A percentile compares a stretch with the other conserved stretches of the same genome.
Conservation (phyloP, 2,113 vertebrate species). For the Ondatra zibethicus region DNA sequence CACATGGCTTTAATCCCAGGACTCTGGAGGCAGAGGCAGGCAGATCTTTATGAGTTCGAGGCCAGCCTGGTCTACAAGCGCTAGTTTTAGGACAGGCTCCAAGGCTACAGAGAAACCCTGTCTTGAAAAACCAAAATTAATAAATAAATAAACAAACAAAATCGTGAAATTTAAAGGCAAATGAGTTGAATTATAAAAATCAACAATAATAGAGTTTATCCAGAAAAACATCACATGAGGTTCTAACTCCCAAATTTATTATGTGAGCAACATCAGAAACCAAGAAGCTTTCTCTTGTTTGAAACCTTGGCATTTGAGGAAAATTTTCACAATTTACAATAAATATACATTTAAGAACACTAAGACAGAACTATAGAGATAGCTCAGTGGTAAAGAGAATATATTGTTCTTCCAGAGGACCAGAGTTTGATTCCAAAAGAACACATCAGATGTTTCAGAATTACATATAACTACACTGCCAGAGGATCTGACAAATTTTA, state of each 20-base stretch:
- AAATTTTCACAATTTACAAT: neutral
- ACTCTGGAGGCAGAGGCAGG: no score
- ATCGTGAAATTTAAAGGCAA: neutral
- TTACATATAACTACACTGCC: neutral
- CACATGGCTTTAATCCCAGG: no score
- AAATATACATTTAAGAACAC: conserved; percentile 12
- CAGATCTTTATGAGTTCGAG: no score
- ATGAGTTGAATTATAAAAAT: neutral
- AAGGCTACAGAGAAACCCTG: no score
- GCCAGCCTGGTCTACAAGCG: no score
- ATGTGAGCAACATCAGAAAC: neutral
- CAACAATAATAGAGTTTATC: neutral
- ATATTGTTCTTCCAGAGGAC: neutral
- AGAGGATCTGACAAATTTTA: neutral
- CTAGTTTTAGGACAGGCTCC: no score
- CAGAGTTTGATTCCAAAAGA: neutral
- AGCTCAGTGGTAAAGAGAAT: neutral
- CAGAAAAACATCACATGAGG: no score
- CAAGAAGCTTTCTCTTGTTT: neutral
- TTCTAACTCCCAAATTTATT: neutral
- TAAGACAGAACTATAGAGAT: neutral
- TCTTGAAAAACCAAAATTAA: no score
- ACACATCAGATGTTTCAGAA: neutral
- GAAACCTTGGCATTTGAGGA: neutral
- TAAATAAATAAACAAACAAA: neutral